Percentiles rank a stretch among this genome's conserved stretches.
Evolutionary conservation across 2,888 invertebrate species (phyloP).

Genomic region (Cheilosia pagana): DNA sequence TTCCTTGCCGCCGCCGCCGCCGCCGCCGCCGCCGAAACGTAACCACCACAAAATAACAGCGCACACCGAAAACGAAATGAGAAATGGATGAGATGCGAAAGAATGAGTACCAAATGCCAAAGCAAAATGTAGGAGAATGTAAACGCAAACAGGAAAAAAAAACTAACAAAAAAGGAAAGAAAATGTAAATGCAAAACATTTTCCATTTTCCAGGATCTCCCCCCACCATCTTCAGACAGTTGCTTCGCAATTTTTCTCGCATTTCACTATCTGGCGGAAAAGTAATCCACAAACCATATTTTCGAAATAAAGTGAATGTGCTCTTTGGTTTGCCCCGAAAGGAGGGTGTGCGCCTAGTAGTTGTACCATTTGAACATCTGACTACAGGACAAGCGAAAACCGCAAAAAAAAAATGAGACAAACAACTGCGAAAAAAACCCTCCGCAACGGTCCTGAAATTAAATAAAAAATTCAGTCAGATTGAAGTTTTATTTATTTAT

Average conservation of each 20-base stretch:
- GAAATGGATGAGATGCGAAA: constrained; percentile 26
- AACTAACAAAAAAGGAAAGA: not conserved
- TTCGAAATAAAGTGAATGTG: constrained; percentile 64
- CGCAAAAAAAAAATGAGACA: not conserved
- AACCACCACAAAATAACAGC: constrained; percentile 18
- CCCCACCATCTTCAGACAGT: constrained; percentile 3
- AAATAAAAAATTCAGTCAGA: constrained; percentile 64
- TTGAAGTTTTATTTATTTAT: constrained; percentile 62
- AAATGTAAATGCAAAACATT: constrained; percentile 53
- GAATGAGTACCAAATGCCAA: constrained; percentile 29
- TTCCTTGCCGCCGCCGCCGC: constrained; percentile 29
- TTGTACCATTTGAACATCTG: constrained; percentile 20
- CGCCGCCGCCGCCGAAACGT: constrained; percentile 11
- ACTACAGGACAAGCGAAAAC: constrained; percentile 16
- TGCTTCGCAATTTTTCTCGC: constrained; percentile 44
- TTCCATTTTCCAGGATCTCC: constrained; percentile 39
- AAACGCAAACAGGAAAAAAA: constrained; percentile 11
- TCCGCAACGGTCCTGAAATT: constrained; percentile 32
- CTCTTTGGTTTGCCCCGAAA: constrained; percentile 36
- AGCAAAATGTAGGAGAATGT: constrained; percentile 30
- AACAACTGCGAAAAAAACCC: constrained; percentile 3
- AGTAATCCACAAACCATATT: constrained; percentile 64
- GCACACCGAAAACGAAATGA: constrained; percentile 40
- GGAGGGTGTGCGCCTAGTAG: not conserved
- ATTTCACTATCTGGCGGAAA: constrained; percentile 39